These are phyloP conservation scores for Trileptium ribeirensis DNA, from an alignment of 2,888 invertebrate species.

Conservation along the genomic window DNA sequence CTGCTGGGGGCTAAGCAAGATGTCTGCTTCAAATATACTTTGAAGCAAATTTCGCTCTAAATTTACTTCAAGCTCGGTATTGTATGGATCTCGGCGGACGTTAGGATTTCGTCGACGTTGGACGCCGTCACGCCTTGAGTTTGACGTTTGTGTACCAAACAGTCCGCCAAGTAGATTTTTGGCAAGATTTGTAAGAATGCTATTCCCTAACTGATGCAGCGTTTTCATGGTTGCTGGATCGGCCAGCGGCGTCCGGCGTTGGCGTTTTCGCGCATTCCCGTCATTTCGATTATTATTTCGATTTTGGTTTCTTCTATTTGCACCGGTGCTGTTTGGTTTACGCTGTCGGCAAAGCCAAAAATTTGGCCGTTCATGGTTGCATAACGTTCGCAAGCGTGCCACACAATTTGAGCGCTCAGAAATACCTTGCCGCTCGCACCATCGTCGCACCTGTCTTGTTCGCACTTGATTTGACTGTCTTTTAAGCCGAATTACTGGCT, in stretches of 20 bases:
- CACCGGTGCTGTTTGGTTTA: background rate
- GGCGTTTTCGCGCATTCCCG: background rate
- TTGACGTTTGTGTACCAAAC: background rate
- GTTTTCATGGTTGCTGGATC: background rate
- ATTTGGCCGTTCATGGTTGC: background rate
- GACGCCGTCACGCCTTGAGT: background rate
- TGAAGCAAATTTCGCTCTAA: background rate
- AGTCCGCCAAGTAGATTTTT: background rate
- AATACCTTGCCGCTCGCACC: background rate
- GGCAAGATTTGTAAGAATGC: background rate
- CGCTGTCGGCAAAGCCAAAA: background rate
- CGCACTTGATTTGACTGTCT: too few relatives aligned
- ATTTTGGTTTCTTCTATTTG: too few relatives aligned
- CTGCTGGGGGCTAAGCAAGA: background rate
- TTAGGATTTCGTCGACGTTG: background rate
- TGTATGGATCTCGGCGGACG: background rate
- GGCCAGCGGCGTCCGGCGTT: background rate
- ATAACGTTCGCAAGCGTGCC: background rate
- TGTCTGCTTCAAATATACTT: background rate
- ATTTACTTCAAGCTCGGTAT: background rate
- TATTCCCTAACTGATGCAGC: background rate
- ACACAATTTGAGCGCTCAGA: background rate
- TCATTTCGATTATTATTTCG: too few relatives aligned
- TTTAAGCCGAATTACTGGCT: too few relatives aligned
- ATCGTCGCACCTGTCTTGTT: background rate